Evolutionary conservation across 2,113 vertebrate species (phyloP), one percentile per base, ranked within the genome.

Genomic region (Notothenia coriiceps): DNA sequence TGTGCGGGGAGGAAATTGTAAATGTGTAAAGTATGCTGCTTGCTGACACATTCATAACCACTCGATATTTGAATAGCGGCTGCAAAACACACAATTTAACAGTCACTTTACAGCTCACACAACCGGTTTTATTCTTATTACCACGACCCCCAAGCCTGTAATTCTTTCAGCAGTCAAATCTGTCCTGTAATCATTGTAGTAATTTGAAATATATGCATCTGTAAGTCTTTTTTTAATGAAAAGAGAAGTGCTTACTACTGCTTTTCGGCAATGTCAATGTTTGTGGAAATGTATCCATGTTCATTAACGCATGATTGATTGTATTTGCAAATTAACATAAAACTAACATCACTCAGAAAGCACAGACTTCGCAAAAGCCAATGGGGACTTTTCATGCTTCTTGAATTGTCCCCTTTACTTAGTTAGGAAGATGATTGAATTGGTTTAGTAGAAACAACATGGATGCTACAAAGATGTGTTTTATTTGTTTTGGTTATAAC

Each of bases 11-110:
- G 81, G 80, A 68, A 88, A 77, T 72, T 74, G 82, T 82, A 79
- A 83, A 73, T 87, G 81, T 91, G 87, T 88, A 83, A 85, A 79
- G 67, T 84, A 61, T 33, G 74, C 69, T 73, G 74, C 60, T 66
- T 50, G 76, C 87, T 83, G 82, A 83, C 86, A 91, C 83, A 82
- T 81, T 84, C 73, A 84, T 60, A 86, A 82, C 70, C 68, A 77
- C 79, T 74, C 20, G 33, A 79, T 7, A 74, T 87, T 85, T 85
- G 51, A 88, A 89, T 82, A 70, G 73, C 74, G 59, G 69, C 60
- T 72, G 68, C 71, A 47, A 79, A 85, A 85, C 52, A 70, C 68
- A 56, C 83, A 61, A 88, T 90, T 87, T 87, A 87, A 82, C 77
- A 75, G 86, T 79, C 72, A 63, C 65, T 74, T 13, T 81, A 40